Percentiles rank a stretch among this genome's conserved stretches.
Conservation (phyloP, 2,113 vertebrate species). For the human (Homo sapiens) region DNA sequence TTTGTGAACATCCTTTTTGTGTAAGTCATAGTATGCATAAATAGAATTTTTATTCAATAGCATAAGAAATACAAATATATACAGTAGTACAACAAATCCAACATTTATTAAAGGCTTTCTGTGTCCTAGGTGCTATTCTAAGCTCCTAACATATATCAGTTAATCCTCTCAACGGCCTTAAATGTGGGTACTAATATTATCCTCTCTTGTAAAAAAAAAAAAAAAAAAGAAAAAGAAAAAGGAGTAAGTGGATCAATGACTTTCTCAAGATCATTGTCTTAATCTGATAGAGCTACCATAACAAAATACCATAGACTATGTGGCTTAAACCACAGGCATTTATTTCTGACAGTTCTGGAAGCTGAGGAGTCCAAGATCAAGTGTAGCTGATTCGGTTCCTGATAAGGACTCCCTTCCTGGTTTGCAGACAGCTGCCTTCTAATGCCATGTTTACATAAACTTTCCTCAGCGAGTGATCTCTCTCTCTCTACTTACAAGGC, state of each 20-base stretch:
- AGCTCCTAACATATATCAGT: background rate
- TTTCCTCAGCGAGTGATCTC: background rate
- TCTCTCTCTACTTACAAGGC: background rate
- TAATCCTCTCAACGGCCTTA: background rate
- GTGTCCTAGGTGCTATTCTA: background rate
- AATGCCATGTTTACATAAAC: background rate
- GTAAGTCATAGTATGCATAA: background rate
- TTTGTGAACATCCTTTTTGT: background rate
- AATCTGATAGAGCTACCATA: background rate
- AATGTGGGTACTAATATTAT: background rate
- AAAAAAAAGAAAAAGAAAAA: background rate
- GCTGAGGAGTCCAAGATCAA: background rate
- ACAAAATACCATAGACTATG: background rate
- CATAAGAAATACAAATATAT: conserved; percentile 18
- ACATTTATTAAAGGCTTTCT: background rate
- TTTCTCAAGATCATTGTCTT: background rate
- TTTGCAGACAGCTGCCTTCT: background rate
- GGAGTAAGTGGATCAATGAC: background rate
- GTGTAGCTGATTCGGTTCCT: background rate
- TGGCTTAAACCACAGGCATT: background rate
- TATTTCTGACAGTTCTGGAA: background rate
- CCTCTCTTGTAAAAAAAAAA: background rate
- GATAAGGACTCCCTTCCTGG: background rate
- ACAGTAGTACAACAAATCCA: background rate
- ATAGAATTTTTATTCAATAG: background rate